Percentiles rank a stretch among this genome's conserved stretches.
Conservation (phyloP, 2,113 vertebrate species). For the Zapornia atra region DNA sequence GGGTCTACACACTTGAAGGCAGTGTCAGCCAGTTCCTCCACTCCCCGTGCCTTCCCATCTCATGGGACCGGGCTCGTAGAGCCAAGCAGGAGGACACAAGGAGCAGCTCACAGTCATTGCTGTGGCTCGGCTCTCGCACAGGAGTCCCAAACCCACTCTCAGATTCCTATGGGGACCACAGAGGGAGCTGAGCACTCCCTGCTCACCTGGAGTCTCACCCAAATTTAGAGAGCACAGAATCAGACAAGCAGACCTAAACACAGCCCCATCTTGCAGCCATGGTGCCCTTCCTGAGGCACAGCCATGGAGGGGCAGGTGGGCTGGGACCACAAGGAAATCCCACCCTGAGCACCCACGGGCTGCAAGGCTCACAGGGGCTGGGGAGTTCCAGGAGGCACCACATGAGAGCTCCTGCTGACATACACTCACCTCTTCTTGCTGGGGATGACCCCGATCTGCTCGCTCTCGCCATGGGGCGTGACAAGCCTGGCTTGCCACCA, state of each 20-base stretch:
- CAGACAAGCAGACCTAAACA: not conserved
- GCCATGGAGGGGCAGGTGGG: not conserved
- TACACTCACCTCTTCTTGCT: conserved; percentile 94
- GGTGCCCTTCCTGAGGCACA: rapidly evolving
- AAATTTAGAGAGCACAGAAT: not conserved
- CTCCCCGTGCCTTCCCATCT: not conserved
- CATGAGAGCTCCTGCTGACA: rapidly evolving
- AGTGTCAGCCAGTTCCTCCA: not conserved
- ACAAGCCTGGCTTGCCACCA: conserved; percentile 99
- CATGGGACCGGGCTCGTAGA: not conserved
- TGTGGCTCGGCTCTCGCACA: not conserved
- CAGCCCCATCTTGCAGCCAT: not conserved
- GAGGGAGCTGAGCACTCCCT: not conserved
- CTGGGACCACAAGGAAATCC: not conserved
- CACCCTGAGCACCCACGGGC: not conserved
- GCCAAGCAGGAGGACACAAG: not conserved
- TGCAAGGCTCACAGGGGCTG: rapidly evolving
- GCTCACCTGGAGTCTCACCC: not conserved
- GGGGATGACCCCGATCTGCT: conserved; percentile 98
- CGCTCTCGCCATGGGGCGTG: conserved; percentile 94
- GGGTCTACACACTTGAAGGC: not conserved
- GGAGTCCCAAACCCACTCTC: not conserved
- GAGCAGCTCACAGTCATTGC: not conserved
- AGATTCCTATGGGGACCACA: not conserved
- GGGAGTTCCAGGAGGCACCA: not conserved